phyloP scores from a whole-genome alignment of 2,113 vertebrate species.

The Callithrix jacchus region DNA sequence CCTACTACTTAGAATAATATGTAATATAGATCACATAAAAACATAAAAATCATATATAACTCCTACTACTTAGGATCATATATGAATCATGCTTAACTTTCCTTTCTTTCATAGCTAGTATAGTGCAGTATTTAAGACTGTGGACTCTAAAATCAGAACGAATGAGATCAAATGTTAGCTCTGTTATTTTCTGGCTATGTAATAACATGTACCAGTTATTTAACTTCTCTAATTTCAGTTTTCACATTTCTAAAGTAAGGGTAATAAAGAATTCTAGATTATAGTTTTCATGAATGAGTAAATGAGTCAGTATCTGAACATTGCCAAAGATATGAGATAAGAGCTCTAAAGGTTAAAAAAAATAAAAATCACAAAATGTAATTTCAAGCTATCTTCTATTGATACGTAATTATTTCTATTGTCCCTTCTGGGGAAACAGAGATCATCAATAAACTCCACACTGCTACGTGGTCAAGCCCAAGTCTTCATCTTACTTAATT shows the following conservation, averaged over 20 bases:
- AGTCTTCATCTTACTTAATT: background rate
- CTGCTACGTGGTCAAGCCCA: background rate
- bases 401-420: background rate
- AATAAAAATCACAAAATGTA: background rate
- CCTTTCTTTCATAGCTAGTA: background rate
- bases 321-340: background rate
- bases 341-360: background rate
- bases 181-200: background rate
- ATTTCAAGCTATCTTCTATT: background rate
- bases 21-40: background rate
- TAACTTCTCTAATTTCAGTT: background rate
- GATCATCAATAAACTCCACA: too few species aligned
- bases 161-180: background rate
- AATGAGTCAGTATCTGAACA: background rate
- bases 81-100: background rate
- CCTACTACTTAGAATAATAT: background rate
- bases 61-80: background rate
- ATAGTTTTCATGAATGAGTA: background rate
- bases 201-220: background rate
- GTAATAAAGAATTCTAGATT: background rate
- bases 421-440: background rate
- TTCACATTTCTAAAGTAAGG: background rate
- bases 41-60: background rate
- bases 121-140: background rate
- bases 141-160: background rate